These are phyloP conservation scores for Rhadinocentrus ornatus DNA, from an alignment of 2,797 vertebrate species.

Conservation along the genomic window DNA sequence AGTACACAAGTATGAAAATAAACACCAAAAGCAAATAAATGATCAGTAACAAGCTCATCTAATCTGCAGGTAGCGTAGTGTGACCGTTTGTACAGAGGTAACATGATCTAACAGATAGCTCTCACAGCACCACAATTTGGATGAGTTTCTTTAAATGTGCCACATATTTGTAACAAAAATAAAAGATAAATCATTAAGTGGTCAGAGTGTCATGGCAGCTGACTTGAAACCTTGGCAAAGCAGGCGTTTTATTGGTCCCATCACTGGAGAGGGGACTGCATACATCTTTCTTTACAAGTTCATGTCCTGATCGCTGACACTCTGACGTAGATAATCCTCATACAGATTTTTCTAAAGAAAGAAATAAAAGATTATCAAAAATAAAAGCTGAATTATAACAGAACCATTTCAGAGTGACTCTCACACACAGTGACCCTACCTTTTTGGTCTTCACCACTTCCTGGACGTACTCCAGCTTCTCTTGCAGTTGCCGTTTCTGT, in stretches of 20 bases:
- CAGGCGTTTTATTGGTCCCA: slow-evolving; percentile 24
- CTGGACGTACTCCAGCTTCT: slow-evolving; percentile 84
- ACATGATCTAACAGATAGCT: slow-evolving; percentile 22
- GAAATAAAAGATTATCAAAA: slow-evolving; percentile 12
- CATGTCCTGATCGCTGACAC: slow-evolving; percentile 87
- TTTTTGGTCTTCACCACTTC: slow-evolving; percentile 86
- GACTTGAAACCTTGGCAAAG: slow-evolving; percentile 16
- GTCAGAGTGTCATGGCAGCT: slow-evolving; percentile 12
- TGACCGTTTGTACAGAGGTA: slow-evolving; percentile 28
- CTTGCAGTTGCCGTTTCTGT: slow-evolving; percentile 85
- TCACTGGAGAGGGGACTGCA: not conserved
- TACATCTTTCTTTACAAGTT: slow-evolving; percentile 46
- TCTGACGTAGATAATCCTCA: slow-evolving; percentile 88
- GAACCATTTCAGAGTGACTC: not conserved
- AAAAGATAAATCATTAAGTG: slow-evolving; percentile 7
- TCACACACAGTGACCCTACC: slow-evolving; percentile 65
- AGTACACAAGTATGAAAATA: slow-evolving; percentile 31
- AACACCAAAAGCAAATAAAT: slow-evolving; percentile 6
- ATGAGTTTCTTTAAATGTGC: slow-evolving; percentile 18
- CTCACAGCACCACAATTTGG: slow-evolving; percentile 21
- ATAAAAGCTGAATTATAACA: not conserved
- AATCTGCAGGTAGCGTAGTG: slow-evolving; percentile 30
- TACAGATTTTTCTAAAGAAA: slow-evolving; percentile 84
- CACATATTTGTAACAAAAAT: not conserved
- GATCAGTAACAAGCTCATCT: slow-evolving; percentile 45